Base-by-base conservation (phyloP, 53 echinoderm and acorn worm species). In the Hippasteria phrygiana region DNA sequence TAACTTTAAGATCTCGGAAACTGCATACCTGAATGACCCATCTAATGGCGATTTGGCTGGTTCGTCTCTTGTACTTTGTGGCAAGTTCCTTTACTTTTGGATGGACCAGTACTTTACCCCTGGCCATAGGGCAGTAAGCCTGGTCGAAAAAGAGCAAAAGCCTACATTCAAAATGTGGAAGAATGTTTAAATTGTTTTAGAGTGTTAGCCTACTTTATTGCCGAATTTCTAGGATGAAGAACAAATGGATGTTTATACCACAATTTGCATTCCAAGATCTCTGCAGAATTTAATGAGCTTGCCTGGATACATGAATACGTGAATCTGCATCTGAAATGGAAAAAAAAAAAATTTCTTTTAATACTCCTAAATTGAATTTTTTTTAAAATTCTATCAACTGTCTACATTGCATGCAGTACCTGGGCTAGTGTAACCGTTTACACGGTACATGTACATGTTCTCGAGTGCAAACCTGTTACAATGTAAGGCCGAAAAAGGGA, bases 1-100 rank as follows among this genome's bases (percentile, higher is more conserved):
- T 56, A 56, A 56, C 24, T 12, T 22, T 56, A 56, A 12, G 18
- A 56, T 64, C 8, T 27, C 18, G 16, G 28, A 38, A 3, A 3
- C 3, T 43, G 14, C 31, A 20, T 74, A 90, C 90, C 90, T 90
- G 90, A 45, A 83, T 73, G 2, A 55, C 14, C 90, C 90, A 90
- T 14, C 84, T 55, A 32, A 28, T 84, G 7, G 56, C 31, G 42
- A 90, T 63, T 35, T 84, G 90, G 34, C 83, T 55, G 41, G 73
- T 10, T 2, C 62, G 36, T 26, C 64, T 37, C 5, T 62, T 4
- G 62, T 90, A 72, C 40, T 83, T 73, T 13, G 13, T 39, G n/a
- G 90, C 83, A 12, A 90, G 26, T 56, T 73, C 73, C 36, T n/a
- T 32, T 7, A 90, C 74, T 40, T 31, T 46, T 13, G 43, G 82